A percentile compares a stretch with the other conserved stretches of the same genome.
phyloP scores from a whole-genome alignment of 2,888 invertebrate genomes.

The Amblyteles armatorius region DNA sequence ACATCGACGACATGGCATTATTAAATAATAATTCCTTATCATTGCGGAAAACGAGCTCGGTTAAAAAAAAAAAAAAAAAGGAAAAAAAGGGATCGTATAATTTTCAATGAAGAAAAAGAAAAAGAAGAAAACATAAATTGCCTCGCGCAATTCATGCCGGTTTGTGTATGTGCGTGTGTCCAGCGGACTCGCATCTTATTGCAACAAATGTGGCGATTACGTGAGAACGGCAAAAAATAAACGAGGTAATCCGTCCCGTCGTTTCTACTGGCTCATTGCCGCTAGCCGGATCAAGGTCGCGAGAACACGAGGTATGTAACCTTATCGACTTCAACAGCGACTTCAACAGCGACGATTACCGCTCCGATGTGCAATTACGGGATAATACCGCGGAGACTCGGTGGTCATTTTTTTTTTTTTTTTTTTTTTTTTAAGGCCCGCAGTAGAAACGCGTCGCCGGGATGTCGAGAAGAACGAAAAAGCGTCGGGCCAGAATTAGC shows the following conservation, averaged over 20 bases:
- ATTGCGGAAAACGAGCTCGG: not conserved
- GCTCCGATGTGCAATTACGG: constrained; percentile 37
- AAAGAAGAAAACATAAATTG: not conserved
- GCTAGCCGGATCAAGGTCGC: constrained; percentile 43
- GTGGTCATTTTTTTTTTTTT: not conserved
- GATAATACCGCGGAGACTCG: constrained; percentile 37
- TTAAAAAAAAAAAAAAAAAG: not conserved
- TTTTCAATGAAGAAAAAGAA: not conserved
- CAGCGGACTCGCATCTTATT: not conserved
- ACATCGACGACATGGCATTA: not conserved
- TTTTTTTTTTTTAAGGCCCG: too few relatives aligned
- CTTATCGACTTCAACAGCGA: not conserved
- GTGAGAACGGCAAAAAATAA: constrained; percentile 30
- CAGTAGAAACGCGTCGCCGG: not conserved
- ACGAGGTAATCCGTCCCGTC: not conserved
- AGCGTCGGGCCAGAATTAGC: not conserved
- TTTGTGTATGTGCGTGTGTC: not conserved
- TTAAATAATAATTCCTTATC: not conserved
- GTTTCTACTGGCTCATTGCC: not conserved
- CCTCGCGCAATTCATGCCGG: not conserved
- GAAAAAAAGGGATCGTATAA: not conserved
- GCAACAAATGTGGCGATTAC: constrained; percentile 21
- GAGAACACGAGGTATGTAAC: constrained; percentile 10
- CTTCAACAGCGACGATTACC: constrained; percentile 10
- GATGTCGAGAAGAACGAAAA: constrained; percentile 2